A percentile compares a stretch with the other conserved stretches of the same genome.
Conservation (phyloP, 1,140 invertebrate genomes). For the Drosophila insularis region DNA sequence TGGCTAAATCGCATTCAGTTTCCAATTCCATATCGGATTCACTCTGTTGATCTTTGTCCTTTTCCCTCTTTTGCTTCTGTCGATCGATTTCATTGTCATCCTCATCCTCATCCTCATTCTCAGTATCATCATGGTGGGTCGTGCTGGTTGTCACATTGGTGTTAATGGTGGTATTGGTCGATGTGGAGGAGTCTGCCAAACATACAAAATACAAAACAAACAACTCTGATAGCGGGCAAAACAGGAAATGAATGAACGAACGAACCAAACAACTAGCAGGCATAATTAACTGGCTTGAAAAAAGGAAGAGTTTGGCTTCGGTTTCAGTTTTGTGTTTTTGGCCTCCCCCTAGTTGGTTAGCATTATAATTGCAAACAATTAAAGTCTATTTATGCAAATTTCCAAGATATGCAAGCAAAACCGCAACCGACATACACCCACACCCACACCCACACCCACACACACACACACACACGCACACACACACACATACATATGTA, state of each 20-base stretch:
- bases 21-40: neutral
- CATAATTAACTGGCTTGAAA: slow-evolving; percentile 51
- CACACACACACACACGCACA: slow-evolving; percentile 11
- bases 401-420: slow-evolving; percentile 67
- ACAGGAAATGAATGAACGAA: slow-evolving; percentile 2
- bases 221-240: neutral
- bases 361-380: slow-evolving; percentile 81
- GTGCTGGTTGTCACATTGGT: neutral
- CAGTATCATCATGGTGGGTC: slow-evolving; percentile 10
- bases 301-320: slow-evolving; percentile 18
- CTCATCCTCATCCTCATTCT: no score
- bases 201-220: slow-evolving; percentile 2
- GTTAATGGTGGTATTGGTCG: neutral
- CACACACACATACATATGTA: slow-evolving; percentile 1
- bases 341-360: slow-evolving; percentile 31
- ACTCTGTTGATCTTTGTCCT: slow-evolving; percentile 3
- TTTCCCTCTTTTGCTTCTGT: neutral
- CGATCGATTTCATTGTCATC: no score
- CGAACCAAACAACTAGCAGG: slow-evolving; percentile 11
- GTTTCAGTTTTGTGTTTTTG: slow-evolving; percentile 21
- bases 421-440: slow-evolving; percentile 7
- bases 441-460: slow-evolving; percentile 13
- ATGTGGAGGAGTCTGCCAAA: slow-evolving; percentile 29
- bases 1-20: slow-evolving; percentile 77
- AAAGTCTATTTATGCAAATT: slow-evolving; percentile 81